Conservation (phyloP, 2,113 vertebrate species). For the Hyperoodon ampullatus region DNA sequence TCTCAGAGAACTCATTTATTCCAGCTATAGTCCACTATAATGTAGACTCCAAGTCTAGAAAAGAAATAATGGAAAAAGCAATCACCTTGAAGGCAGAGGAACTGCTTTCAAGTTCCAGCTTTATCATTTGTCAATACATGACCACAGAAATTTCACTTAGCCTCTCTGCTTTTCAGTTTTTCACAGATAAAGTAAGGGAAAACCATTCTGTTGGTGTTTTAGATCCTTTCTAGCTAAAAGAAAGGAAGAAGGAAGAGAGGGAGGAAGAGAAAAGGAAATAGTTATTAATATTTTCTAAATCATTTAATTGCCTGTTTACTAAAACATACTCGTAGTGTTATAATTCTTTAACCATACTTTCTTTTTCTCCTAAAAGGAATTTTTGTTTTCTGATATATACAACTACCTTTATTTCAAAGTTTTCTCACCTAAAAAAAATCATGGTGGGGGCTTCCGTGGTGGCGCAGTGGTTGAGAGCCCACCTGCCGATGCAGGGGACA, state of each 20-base stretch:
- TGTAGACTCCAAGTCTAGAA: background rate
- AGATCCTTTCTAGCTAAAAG: background rate
- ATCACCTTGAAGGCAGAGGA: background rate
- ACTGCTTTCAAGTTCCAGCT: background rate
- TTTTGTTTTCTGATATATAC: background rate
- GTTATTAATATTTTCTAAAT: constrained; percentile 34
- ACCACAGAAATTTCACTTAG: constrained; percentile 7
- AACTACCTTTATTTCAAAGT: background rate
- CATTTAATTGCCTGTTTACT: background rate
- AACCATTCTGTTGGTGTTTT: background rate
- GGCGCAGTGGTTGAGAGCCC: too few relatives aligned
- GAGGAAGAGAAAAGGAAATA: background rate
- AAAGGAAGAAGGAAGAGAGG: background rate
- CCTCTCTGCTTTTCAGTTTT: background rate
- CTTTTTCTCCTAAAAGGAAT: background rate
- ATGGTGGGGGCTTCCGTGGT: background rate
- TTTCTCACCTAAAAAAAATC: background rate
- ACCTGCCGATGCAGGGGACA: too few relatives aligned
- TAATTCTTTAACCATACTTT: background rate
- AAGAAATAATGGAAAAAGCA: background rate
- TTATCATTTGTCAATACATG: background rate
- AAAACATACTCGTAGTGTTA: background rate
- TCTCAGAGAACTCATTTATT: background rate
- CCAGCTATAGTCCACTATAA: background rate
- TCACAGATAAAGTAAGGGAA: background rate